These are phyloP conservation scores for Gymnopithys bicolor DNA, from an alignment of 2,797 vertebrate genomes.

Conservation along the genomic window DNA sequence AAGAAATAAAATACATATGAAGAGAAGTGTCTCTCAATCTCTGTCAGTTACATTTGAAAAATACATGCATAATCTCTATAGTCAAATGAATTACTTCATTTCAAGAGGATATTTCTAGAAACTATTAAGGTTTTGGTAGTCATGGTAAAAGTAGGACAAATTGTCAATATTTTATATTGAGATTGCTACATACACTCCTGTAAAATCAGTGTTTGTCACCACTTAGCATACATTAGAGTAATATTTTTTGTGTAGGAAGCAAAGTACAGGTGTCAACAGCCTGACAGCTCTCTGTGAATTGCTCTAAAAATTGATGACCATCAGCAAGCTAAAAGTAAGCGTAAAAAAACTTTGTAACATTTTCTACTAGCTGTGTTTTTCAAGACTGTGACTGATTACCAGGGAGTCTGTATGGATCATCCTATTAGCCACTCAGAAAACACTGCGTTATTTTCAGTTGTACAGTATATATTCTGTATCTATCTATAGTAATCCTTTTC, in stretches of 20 bases:
- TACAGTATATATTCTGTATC: not conserved
- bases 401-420: not conserved
- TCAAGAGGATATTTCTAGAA: constrained; percentile 22
- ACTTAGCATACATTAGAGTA: not conserved
- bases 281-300: not conserved
- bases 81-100: not conserved
- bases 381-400: not conserved
- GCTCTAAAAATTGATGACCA: not conserved
- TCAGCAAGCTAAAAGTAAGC: not conserved
- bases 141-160: not conserved
- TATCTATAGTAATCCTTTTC: not conserved
- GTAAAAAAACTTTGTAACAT: not conserved
- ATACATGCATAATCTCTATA: not conserved
- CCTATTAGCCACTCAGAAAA: not conserved
- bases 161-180: not conserved
- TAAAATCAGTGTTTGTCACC: not conserved
- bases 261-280: not conserved
- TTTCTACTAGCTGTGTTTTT: not conserved
- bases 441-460: not conserved
- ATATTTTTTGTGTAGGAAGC: not conserved
- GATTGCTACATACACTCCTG: not conserved
- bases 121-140: not conserved
- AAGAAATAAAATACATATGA: not conserved
- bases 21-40: constrained; percentile 7
- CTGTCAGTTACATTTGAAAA: constrained; percentile 19